These are phyloP conservation scores for Austrofundulus limnaeus DNA, from an alignment of 2,113 vertebrate genomes.

Conservation along the genomic window DNA sequence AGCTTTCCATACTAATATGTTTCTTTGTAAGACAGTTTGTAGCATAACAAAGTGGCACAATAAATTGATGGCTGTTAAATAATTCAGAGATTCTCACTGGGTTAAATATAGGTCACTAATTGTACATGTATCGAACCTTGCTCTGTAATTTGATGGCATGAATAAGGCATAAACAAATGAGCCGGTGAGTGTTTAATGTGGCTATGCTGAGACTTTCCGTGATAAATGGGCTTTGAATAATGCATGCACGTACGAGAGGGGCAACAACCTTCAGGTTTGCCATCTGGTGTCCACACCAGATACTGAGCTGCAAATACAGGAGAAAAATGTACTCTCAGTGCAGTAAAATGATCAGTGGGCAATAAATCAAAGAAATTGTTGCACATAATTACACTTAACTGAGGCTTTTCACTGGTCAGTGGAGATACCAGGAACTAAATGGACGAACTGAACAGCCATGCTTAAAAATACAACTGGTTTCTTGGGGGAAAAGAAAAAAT, in stretches of 20 bases:
- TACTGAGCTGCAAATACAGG: constrained; percentile 17
- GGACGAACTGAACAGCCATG: not conserved
- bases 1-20: constrained; percentile 14
- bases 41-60: constrained; percentile 39
- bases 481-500: no score
- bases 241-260: constrained; percentile 57
- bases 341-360: constrained; percentile 15
- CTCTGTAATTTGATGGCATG: constrained; percentile 52
- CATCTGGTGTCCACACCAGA: constrained; percentile 55
- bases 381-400: not conserved
- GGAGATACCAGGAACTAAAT: not conserved
- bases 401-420: not conserved
- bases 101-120: constrained; percentile 64
- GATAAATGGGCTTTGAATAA: constrained; percentile 71
- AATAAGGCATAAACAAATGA: constrained; percentile 67
- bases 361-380: constrained; percentile 15
- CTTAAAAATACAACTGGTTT: not conserved
- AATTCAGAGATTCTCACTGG: constrained; percentile 38
- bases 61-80: constrained; percentile 42
- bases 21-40: constrained; percentile 23
- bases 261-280: constrained; percentile 65
- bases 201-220: constrained; percentile 53
- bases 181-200: constrained; percentile 51
- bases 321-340: constrained; percentile 24
- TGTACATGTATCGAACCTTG: constrained; percentile 46